Evolutionary conservation across 64 coral and sea anemone species (phyloP).

Genomic region (Acropora yongei): DNA sequence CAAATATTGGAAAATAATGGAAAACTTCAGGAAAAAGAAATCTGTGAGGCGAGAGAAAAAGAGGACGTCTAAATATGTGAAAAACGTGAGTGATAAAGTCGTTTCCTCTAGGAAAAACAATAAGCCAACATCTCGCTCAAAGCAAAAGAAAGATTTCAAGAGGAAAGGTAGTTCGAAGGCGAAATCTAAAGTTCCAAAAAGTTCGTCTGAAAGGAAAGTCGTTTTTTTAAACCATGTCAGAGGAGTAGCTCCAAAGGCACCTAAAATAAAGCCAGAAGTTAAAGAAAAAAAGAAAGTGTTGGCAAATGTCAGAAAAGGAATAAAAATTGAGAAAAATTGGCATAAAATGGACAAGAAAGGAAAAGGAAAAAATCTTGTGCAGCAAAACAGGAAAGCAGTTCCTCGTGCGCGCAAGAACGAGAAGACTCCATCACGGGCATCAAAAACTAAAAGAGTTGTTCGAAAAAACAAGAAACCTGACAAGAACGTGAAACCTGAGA

Average conservation of each 20-base stretch:
- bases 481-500: background rate
- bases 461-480: background rate
- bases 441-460: background rate
- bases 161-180: background rate
- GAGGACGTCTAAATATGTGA: background rate
- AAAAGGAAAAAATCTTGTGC: too few relatives aligned
- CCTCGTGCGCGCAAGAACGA: background rate
- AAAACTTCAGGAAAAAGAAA: background rate
- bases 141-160: background rate
- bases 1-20: slow-evolving; percentile 45
- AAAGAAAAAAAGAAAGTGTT: background rate
- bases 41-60: background rate
- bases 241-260: background rate
- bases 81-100: background rate
- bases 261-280: too few relatives aligned
- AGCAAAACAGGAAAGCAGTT: background rate
- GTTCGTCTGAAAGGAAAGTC: background rate
- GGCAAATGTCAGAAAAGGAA: too few relatives aligned
- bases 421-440: background rate
- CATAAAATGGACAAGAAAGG: too few relatives aligned
- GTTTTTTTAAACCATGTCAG: background rate
- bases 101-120: background rate
- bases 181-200: background rate
- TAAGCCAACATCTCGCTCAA: background rate
- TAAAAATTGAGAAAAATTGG: too few relatives aligned